Evolutionary conservation across 2,888 invertebrate species (phyloP), one percentile per base, ranked within the genome.

Genomic region (Frankliniella fusca): DNA sequence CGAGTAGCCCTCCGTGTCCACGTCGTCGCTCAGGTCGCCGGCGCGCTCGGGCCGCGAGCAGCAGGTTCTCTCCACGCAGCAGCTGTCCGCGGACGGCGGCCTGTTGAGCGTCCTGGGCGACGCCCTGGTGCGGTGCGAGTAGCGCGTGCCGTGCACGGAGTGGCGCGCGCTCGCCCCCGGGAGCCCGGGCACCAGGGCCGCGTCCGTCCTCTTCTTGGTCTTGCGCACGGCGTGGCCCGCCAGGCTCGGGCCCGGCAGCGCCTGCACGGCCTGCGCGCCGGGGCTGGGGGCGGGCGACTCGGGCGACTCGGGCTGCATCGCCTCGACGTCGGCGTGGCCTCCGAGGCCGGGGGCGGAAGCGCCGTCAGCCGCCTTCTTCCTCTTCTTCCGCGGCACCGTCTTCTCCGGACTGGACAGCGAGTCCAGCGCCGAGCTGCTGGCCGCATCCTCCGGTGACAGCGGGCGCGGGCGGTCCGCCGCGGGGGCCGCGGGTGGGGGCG

Each of bases 151-250:
- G 27, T 76, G 70, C 23, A 23, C 27, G 15, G 54, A 54, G 61
- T 61, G 61, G 20, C 61, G 61, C 61, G 61, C 7, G 20, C 61
- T 18, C 61, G 61, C 0, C 15, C 61, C 61, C 20, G 61, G n/a
- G 18, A 61, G 61, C 70, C 54, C 54, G 54, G 70, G 70, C 70
- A 76, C 70, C 70, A 76, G 27, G 23, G 70, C 7, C 23, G 70
- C 70, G 70, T 76, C 89, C 27, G 89, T 88, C 38, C 91, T 88
- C 85, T 91, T 91, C 85, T 91, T 91, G 20, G 90, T 88, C 86
- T 91, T 91, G 23, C 91, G 87, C 11, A 89, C 89, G 1, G 23
- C 70, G 70, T 76, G 70, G 79, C 70, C 11, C 65, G 3, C 65
- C 70, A n/a, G 18, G 65, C 65, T 20, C 70, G 38, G 38, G 38